Percentiles rank a stretch among this genome's conserved stretches.
Evolutionary conservation across 1,140 invertebrate genomes (phyloP).

Genomic region (Pseudomyrmex flavicornis): DNA sequence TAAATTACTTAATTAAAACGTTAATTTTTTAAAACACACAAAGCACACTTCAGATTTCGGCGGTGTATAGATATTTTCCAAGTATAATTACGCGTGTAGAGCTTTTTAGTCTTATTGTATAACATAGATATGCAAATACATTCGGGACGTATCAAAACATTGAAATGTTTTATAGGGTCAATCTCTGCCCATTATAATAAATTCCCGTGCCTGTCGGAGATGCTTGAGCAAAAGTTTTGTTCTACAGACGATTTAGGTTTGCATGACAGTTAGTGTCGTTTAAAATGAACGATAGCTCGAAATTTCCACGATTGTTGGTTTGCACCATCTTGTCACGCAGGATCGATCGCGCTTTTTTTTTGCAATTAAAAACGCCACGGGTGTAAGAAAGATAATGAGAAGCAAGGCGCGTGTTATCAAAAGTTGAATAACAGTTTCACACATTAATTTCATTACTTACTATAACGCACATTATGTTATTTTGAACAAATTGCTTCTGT

Average conservation of each 20-base stretch:
- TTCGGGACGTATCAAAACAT: not conserved
- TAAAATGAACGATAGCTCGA: slow-evolving; percentile 42
- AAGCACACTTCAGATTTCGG: slow-evolving; percentile 3
- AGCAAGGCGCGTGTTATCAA: not conserved
- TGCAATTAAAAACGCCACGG: slow-evolving; percentile 36
- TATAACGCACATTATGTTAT: not conserved
- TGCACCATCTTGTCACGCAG: slow-evolving; percentile 31
- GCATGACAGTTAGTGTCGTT: slow-evolving; percentile 44
- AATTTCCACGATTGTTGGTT: slow-evolving; percentile 29
- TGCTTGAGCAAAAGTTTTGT: slow-evolving; percentile 1
- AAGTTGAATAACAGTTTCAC: too few relatives aligned
- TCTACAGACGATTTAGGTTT: slow-evolving; percentile 7
- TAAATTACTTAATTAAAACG: not conserved
- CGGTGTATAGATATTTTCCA: not conserved
- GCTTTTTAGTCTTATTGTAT: not conserved
- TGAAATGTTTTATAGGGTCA: not conserved
- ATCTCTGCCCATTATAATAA: slow-evolving; percentile 18
- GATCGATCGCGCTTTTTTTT: slow-evolving; percentile 33
- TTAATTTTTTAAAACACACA: not conserved
- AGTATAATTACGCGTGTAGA: too few relatives aligned
- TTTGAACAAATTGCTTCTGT: not conserved
- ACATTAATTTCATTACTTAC: too few relatives aligned
- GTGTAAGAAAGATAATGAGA: not conserved
- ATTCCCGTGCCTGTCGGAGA: slow-evolving; percentile 5
- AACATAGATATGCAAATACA: not conserved